Percentiles rank a stretch among this genome's conserved stretches.
These are phyloP conservation scores for Hestina assimilis DNA, from an alignment of 1,140 invertebrate species.

Conservation along the genomic window DNA sequence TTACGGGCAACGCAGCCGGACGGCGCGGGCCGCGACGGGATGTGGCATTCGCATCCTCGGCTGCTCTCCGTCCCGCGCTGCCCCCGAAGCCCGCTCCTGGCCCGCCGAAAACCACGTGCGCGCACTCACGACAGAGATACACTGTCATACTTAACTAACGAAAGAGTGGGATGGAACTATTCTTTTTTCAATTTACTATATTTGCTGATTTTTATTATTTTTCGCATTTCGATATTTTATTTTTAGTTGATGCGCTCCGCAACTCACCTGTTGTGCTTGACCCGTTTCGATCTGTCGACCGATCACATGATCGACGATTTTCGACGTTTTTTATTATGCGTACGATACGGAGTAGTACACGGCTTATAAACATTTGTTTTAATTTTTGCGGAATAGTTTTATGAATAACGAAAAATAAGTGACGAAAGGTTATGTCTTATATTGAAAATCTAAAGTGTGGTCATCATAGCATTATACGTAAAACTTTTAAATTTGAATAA, in stretches of 20 bases:
- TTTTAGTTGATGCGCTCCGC: constrained; percentile 77
- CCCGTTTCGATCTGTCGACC: constrained; percentile 72
- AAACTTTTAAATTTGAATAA: too few species aligned
- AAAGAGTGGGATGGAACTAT: constrained; percentile 51
- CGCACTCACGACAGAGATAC: constrained; percentile 59
- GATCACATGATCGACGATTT: constrained; percentile 74
- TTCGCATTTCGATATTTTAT: constrained; percentile 79
- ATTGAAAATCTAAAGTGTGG: too few species aligned
- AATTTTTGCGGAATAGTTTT: neutral
- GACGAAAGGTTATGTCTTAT: neutral
- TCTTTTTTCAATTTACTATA: constrained; percentile 77
- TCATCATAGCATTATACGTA: too few species aligned
- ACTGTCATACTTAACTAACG: constrained; percentile 24
- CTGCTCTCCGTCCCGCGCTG: constrained; percentile 36
- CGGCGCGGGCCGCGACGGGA: constrained; percentile 73
- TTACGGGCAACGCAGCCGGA: constrained; percentile 76
- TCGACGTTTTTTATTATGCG: constrained; percentile 53
- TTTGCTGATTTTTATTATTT: constrained; percentile 78
- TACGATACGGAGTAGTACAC: constrained; percentile 4
- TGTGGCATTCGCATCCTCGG: constrained; percentile 52
- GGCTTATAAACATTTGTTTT: neutral
- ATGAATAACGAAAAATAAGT: neutral
- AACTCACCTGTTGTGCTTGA: constrained; percentile 78
- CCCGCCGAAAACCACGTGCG: constrained; percentile 67
- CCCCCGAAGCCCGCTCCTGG: constrained; percentile 35